Conservation (phyloP, 2,888 invertebrate species). For the Belgica antarctica region DNA sequence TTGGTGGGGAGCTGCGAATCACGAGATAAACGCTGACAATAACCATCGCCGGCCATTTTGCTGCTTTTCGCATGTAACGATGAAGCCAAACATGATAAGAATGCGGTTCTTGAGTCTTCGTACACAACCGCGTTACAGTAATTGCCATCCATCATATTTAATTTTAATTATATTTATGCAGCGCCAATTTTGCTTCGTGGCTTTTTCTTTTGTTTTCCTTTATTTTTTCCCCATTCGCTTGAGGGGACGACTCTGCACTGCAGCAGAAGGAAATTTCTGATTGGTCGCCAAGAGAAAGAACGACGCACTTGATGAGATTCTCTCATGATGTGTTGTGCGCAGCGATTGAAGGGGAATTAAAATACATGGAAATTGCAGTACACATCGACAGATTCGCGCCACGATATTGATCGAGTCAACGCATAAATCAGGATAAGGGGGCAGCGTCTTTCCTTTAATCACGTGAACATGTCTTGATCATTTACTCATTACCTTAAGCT, state of each 20-base stretch:
- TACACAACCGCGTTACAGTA: neutral
- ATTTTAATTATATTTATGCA: neutral
- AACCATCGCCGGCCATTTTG: neutral
- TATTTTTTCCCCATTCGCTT: no score
- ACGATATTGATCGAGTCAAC: neutral
- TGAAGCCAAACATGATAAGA: neutral
- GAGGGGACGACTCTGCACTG: neutral
- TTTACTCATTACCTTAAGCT: slow-evolving; percentile 29
- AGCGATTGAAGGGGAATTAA: neutral
- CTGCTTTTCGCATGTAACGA: neutral
- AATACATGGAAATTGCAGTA: neutral
- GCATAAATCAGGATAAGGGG: neutral
- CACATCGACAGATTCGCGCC: neutral
- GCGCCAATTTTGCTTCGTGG: neutral
- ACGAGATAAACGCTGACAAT: neutral
- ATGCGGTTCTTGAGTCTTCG: neutral
- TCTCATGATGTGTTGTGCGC: neutral
- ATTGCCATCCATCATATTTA: neutral
- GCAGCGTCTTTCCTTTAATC: neutral
- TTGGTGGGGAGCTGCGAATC: neutral
- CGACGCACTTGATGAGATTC: neutral
- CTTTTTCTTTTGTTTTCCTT: no score
- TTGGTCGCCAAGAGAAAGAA: neutral
- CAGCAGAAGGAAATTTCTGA: neutral
- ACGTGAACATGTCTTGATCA: neutral